Base-by-base conservation (phyloP, 2,888 invertebrate species). In the Acrobasis repandana region DNA sequence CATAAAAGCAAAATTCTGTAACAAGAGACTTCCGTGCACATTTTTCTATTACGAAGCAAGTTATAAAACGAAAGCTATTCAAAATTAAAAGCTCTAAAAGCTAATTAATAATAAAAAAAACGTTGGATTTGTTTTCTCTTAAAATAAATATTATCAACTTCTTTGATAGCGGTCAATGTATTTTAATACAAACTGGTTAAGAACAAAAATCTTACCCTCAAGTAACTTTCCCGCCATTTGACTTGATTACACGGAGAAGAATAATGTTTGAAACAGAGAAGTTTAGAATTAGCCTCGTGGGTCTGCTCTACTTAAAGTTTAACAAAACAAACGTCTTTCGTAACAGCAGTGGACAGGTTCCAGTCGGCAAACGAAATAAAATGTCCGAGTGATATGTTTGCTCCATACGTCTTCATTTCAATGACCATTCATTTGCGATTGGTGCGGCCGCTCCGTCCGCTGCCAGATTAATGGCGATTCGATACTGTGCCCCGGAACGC, bases 401-500 rank as follows among this genome's bases (percentile, higher is more conserved):
- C 68, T 74, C 82, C 80, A 84, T 87, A 81, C 71, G 77, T 87
- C 87, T 87, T 85, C 82, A 85, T 86, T 85, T 82, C 83, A 84
- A 82, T 83, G 83, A 82, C 83, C 85, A 85, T 86, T 84, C 83
- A 83, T 86, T 86, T 86, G 77, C 82, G 77, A 84, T 81, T 78
- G 80, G 74, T 72, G 74, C 73, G 71, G 74, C 77, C 73, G 73
- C 75, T 78, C 75, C 71, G 68, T 77, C 75, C 71, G 68, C 62
- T 64, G 57, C 58, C 69, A 81, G 82, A 86, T 86, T 83, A 84
- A 88, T 88, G 80, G 77, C 76, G 69, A 78, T 75, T 76, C 82
- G 77, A 82, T 82, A 83, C 78, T 75, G 75, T 76, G 78, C 73
- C 74, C 73, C 69, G 72, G 71, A 75, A 71, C 67, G 73, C 72